These are phyloP conservation scores for Camponotus pennsylvanicus DNA, from an alignment of 1,140 invertebrate species.

Conservation along the genomic window DNA sequence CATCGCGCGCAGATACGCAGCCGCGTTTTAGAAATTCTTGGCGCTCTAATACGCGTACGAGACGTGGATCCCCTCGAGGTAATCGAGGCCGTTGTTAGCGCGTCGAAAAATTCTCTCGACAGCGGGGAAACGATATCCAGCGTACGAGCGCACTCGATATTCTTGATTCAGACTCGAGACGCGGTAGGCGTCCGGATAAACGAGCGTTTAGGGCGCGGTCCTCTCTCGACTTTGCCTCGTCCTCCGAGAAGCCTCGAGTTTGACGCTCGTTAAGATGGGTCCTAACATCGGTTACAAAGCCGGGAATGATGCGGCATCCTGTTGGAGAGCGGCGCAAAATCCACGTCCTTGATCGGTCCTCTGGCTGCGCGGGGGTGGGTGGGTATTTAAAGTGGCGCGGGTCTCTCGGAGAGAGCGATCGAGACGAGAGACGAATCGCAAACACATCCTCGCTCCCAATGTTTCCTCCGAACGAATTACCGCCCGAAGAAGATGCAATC, in stretches of 20 bases:
- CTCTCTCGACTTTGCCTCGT: background rate
- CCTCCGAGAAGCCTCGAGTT: background rate
- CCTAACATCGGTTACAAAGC: background rate
- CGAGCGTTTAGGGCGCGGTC: slow-evolving; percentile 30
- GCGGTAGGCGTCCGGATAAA: background rate
- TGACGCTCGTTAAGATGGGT: background rate
- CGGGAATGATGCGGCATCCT: background rate
- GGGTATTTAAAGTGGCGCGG: slow-evolving; percentile 27
- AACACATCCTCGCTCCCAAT: background rate
- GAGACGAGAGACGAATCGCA: background rate
- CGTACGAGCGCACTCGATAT: background rate
- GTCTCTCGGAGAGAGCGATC: background rate
- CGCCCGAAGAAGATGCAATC: slow-evolving; percentile 3
- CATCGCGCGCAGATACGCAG: background rate
- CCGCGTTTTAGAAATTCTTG: slow-evolving; percentile 9
- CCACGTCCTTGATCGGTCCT: slow-evolving; percentile 52
- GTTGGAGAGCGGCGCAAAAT: background rate
- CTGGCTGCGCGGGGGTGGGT: background rate
- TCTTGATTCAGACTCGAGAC: background rate
- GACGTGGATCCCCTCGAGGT: background rate
- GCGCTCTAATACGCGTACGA: background rate
- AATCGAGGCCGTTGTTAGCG: background rate
- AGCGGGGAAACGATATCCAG: background rate
- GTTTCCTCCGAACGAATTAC: slow-evolving; percentile 13
- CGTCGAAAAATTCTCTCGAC: background rate